A percentile compares a stretch with the other conserved stretches of the same genome.
These are phyloP conservation scores for Brassicogethes aeneus DNA, from an alignment of 2,888 invertebrate genomes.

Conservation along the genomic window DNA sequence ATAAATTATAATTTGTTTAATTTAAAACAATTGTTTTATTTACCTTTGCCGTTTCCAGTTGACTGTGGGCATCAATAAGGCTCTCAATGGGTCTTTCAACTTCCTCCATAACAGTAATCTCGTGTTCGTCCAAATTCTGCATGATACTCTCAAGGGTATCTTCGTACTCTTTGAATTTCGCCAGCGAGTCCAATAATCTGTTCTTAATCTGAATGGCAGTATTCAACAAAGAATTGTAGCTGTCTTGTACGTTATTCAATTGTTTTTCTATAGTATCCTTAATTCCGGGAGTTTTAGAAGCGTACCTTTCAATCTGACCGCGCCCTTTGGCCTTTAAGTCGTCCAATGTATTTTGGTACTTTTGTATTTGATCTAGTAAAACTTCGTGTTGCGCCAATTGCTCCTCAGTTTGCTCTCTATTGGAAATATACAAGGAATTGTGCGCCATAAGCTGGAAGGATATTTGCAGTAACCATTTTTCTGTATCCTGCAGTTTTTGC, in stretches of 20 bases:
- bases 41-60: conserved; percentile 69
- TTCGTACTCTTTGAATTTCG: conserved; percentile 91
- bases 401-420: conserved; percentile 82
- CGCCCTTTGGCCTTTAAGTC: conserved; percentile 76
- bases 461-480: conserved; percentile 91
- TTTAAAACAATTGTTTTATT: no score
- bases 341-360: conserved; percentile 73
- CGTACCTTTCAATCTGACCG: conserved; percentile 74
- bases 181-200: conserved; percentile 76
- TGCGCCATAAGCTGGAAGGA: conserved; percentile 95
- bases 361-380: conserved; percentile 67
- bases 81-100: conserved; percentile 66
- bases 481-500: conserved; percentile 83
- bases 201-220: conserved; percentile 88
- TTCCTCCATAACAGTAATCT: conserved; percentile 65
- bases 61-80: conserved; percentile 60
- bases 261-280: conserved; percentile 75
- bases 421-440: conserved; percentile 86
- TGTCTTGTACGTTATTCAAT: conserved; percentile 83
- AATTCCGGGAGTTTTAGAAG: conserved; percentile 60
- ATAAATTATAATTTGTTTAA: no score
- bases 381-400: conserved; percentile 83
- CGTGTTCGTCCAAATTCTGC: conserved; percentile 70
- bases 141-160: conserved; percentile 79
- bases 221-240: conserved; percentile 80